Evolutionary conservation across 2,113 vertebrate genomes (phyloP), one percentile per base, ranked within the genome.

Genomic region (Oncorhynchus masou): DNA sequence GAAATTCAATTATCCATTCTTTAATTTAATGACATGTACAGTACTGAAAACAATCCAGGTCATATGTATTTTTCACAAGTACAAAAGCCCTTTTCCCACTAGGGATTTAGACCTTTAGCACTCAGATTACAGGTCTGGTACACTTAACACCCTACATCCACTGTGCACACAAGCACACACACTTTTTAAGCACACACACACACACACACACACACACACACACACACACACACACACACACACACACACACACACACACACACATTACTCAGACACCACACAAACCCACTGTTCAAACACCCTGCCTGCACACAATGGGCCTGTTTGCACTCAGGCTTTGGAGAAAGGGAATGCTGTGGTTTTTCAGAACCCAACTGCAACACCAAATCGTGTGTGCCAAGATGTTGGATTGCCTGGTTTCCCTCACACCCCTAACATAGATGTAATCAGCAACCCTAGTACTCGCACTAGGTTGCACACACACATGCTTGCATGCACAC

Each of bases 41-140:
- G 75, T 66, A 59, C 72, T 83, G 69, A 62, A 54, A 77, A 70
- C 31, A 48, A 71, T 82, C 59, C 72, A 79, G 25, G 62, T 82
- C 76, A 75, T 78, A 80, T 68, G 73, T 59, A 39, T 80, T 54
- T 66, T 67, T 71, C 59, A 62, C 19, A 22, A 62, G 73, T 70
- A 74, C 72, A 84, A 88, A 90, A 83, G 73, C 81, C 57, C 75
- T 71, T 78, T 85, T 77, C 70, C 74, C 75, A 39, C 76, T 25
- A 15, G 60, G 83, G 85, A 87, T 87, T 86, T 85, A 27, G 54
- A 68, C 80, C 83, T 82, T 84, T 84, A 84, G 79, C 74, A 74
- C 78, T 88, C 80, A 76, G 73, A 75, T 87, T 83, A 86, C 74
- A 78, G 78, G 68, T 25, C 74, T 79, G 74, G 62, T 84, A 83